Conservation (phyloP, 2,113 vertebrate genomes). For the Catharus bicknelli region DNA sequence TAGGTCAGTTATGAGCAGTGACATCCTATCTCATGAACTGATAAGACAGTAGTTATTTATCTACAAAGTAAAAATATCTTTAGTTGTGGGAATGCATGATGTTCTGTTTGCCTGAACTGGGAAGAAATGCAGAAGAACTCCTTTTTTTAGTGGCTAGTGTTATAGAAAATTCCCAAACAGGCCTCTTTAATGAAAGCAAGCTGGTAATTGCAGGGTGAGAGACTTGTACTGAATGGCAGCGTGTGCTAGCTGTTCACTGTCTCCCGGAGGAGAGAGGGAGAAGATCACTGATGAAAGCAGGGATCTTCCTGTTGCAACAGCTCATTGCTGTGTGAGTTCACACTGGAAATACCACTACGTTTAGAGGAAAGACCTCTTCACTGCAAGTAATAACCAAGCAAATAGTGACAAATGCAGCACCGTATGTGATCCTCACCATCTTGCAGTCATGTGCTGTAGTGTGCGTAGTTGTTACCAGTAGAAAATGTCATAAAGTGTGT, state of each 20-base stretch:
- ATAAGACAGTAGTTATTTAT: background rate
- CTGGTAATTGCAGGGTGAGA: background rate
- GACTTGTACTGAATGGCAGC: background rate
- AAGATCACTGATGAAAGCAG: background rate
- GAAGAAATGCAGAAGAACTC: background rate
- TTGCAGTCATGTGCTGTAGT: accelerated
- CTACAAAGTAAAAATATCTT: background rate
- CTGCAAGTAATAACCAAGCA: background rate
- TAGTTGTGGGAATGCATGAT: accelerated
- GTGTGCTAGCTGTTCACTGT: background rate
- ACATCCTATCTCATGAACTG: background rate
- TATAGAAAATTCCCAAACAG: background rate
- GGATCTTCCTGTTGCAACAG: background rate
- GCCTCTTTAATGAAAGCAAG: background rate
- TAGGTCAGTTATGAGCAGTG: background rate
- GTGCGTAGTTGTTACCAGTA: accelerated
- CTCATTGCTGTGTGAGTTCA: background rate
- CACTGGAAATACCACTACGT: background rate
- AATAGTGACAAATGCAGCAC: background rate
- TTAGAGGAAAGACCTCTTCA: background rate
- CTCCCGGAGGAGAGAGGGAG: background rate
- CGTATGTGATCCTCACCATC: background rate
- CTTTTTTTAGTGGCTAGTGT: background rate
- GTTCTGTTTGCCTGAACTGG: background rate
- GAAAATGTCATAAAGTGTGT: background rate